Evolutionary conservation across 2,888 invertebrate species (phyloP).

Genomic region (Maniola hyperantus): DNA sequence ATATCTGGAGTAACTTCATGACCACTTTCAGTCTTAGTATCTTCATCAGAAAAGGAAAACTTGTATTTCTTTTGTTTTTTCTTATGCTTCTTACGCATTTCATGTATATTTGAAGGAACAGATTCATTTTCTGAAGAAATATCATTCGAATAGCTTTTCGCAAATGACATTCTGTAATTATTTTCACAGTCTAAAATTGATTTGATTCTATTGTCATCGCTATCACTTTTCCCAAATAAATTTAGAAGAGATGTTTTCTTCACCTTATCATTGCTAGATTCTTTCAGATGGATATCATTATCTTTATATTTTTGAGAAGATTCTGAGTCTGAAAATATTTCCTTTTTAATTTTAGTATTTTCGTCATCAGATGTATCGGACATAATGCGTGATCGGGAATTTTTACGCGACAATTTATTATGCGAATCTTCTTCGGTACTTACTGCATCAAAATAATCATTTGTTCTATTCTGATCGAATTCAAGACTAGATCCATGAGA

Average conservation of each 20-base stretch:
- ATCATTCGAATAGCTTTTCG: slow-evolving; percentile 64
- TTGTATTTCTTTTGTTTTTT: slow-evolving; percentile 92
- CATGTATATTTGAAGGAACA: slow-evolving; percentile 69
- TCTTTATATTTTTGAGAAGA: slow-evolving; percentile 53
- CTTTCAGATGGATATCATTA: slow-evolving; percentile 49
- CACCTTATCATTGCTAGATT: slow-evolving; percentile 55
- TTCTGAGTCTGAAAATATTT: slow-evolving; percentile 80
- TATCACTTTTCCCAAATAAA: slow-evolving; percentile 75
- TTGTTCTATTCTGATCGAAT: slow-evolving; percentile 72
- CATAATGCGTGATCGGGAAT: slow-evolving; percentile 87
- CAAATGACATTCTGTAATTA: slow-evolving; percentile 59
- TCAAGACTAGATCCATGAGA: slow-evolving; percentile 64
- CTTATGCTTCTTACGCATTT: slow-evolving; percentile 89
- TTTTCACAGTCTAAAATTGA: slow-evolving; percentile 62
- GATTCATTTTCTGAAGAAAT: slow-evolving; percentile 78
- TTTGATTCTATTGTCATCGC: slow-evolving; percentile 73
- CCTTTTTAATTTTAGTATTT: slow-evolving; percentile 82
- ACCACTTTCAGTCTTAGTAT: slow-evolving; percentile 67
- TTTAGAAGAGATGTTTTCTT: slow-evolving; percentile 69
- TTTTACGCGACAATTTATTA: slow-evolving; percentile 85
- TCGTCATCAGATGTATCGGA: slow-evolving; percentile 91
- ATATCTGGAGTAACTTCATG: slow-evolving; percentile 52
- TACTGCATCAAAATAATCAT: slow-evolving; percentile 74
- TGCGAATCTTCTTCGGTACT: slow-evolving; percentile 77
- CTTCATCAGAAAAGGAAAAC: slow-evolving; percentile 84